Evolutionary conservation across 2,113 vertebrate genomes (phyloP), one percentile per base, ranked within the genome.

Genomic region (Lampris megalopsis): DNA sequence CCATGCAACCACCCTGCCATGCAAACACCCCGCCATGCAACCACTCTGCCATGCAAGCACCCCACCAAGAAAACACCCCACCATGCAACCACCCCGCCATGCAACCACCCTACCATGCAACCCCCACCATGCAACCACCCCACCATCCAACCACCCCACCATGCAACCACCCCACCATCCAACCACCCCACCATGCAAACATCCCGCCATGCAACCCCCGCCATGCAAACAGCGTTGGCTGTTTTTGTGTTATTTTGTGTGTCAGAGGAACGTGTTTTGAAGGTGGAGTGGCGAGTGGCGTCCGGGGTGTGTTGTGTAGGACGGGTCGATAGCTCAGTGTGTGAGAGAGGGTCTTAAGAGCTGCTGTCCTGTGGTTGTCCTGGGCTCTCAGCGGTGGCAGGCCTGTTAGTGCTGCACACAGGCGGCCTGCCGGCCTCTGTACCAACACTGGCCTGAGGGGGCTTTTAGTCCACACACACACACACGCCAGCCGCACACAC

Each of bases 301-400:
- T 92, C 89, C 89, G 91, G 86, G 93, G 93, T 92, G 93, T 92
- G 94, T 95, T 94, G 93, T 95, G 94, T 94, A 93, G 94, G 90
- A 90, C 72, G 78, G 95, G 97, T 97, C 96, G 89, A 96, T 97
- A 96, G 89, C 92, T 93, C 82, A 63, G 95, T 95, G 95, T 96
- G 94, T 93, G 93, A 93, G 89, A 94, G 95, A 95, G 94, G 95
- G 95, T 96, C 95, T 96, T 96, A 96, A 97, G 96, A 96, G 95
- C 94, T 93, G 92, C 93, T 95, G 94, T 94, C 84, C 6, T 95
- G 90, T 94, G 93, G 92, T 93, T 95, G 94, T 94, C 84, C 6
- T 95, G 90, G 94, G 93, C 95, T 95, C 86, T 92, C 88, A 91
- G 94, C 93, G 93, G 88, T 94, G 93, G 94, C 92, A 92, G 94